Percentiles rank a stretch among this genome's conserved stretches.
Conservation (phyloP, 2,113 vertebrate species). For the Panthera uncia region DNA sequence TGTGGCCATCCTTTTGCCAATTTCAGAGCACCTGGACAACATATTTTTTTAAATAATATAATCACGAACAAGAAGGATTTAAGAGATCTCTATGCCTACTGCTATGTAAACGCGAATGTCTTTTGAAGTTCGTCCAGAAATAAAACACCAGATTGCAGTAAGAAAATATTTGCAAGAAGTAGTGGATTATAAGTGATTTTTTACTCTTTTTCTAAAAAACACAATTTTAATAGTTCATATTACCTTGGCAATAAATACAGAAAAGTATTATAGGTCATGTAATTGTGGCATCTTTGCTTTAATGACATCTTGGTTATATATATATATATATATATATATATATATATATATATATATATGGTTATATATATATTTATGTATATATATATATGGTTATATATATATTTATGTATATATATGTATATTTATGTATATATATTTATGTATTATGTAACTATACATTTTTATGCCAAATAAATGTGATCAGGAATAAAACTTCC, state of each 20-base stretch:
- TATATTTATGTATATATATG: too few relatives aligned
- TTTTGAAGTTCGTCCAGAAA: not conserved
- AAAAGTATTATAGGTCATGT: not conserved
- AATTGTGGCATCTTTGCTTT: not conserved
- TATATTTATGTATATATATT: too few relatives aligned
- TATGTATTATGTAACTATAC: not conserved
- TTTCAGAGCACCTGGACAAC: not conserved
- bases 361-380: too few relatives aligned
- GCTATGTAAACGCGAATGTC: not conserved
- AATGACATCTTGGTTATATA: not conserved
- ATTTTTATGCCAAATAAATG: not conserved
- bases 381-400: too few relatives aligned
- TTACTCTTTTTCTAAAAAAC: not conserved
- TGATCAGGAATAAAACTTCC: constrained; percentile 32
- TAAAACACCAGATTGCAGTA: not conserved
- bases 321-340: not conserved
- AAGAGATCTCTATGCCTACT: not conserved
- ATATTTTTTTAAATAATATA: not conserved
- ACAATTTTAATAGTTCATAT: not conserved
- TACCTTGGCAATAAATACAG: not conserved
- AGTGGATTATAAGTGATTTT: not conserved
- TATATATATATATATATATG: too few relatives aligned
- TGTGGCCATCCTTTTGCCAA: not conserved
- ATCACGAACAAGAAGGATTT: not conserved
- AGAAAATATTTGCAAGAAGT: not conserved